These are phyloP conservation scores for Acanthiza pusilla DNA, from an alignment of 2,797 vertebrate species.

Conservation along the genomic window DNA sequence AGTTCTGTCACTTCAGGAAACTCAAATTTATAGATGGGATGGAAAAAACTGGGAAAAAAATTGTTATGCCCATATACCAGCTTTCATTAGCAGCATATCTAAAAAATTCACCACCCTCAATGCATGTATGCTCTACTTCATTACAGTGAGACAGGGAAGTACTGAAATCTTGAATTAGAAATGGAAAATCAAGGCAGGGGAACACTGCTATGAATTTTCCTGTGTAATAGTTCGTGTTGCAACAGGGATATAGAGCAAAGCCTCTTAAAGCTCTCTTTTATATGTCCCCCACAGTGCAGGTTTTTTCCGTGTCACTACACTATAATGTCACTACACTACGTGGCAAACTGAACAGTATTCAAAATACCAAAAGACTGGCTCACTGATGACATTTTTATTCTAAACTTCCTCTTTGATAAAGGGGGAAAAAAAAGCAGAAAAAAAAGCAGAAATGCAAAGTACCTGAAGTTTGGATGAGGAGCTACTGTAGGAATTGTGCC, in stretches of 20 bases:
- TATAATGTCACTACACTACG: not conserved
- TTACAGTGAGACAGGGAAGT: not conserved
- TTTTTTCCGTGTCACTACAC: not conserved
- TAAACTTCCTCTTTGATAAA: not conserved
- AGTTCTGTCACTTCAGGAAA: not conserved
- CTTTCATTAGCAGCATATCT: not conserved
- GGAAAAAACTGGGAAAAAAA: not conserved
- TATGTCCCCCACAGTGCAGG: not conserved
- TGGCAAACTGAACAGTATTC: not conserved
- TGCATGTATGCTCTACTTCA: not conserved
- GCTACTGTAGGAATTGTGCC: slow-evolving; percentile 84
- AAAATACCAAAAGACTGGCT: not conserved
- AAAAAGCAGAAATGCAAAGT: not conserved
- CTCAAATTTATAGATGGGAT: not conserved
- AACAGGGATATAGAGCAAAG: not conserved
- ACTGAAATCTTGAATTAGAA: not conserved
- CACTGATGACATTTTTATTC: not conserved
- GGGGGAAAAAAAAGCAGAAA: fast-evolving
- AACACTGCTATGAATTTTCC: not conserved
- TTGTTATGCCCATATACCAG: not conserved
- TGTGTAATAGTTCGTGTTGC: not conserved
- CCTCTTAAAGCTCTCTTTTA: not conserved
- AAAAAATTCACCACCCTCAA: not conserved
- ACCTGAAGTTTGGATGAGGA: slow-evolving; percentile 97
- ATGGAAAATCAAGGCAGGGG: not conserved